Base-by-base conservation (phyloP, 2,797 vertebrate species). In the Coccyzus lansbergi region DNA sequence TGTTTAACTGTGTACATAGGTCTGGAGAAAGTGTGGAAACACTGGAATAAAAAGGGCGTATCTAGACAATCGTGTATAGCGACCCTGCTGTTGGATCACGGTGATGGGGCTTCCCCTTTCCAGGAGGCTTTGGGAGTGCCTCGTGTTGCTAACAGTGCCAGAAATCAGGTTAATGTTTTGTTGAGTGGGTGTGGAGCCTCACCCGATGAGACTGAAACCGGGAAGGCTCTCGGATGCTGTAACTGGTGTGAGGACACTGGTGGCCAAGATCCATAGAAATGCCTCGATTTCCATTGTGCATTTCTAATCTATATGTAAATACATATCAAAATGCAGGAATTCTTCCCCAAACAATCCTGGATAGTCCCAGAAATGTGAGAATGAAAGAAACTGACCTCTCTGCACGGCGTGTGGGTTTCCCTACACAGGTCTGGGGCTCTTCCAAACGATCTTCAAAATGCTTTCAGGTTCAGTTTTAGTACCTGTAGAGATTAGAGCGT, bases 1-100 rank as follows among this genome's bases (percentile, higher is more conserved):
- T 96, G 78, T 96, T 96, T 94, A 93, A 93, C 94, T 95, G 31
- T 97, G 92, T 97, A 86, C 79, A 63, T 86, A 88, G 90, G 62
- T 40, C 92, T 92, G 83, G 59, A 79, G 94, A 77, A 90, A 78
- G 70, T 69, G 31, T 7, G 9, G 83, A 93, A 93, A 91, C 88
- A 60, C 86, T 96, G 94, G 95, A 97, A 94, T 87, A 75, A 94
- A 94, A 71, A 86, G 90, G 94, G 94, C 90, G 44, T 88, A 82
- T 71, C 44, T 10, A 51, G 92, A 94, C 74, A 51, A 18, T 38
- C 5, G 6, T 72, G 62, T 68, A 46, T 59, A 80, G 56, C 3
- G 76, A 83, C 11, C 46, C 85, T 83, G 82, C 79, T 83, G 49
- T 78, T 90, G 46, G 55, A 64, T 77, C 62, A 16, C 26, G 93